Evolutionary conservation across 53 echinoderm and acorn worm species (phyloP).

Genomic region (Echinarachnius parma): DNA sequence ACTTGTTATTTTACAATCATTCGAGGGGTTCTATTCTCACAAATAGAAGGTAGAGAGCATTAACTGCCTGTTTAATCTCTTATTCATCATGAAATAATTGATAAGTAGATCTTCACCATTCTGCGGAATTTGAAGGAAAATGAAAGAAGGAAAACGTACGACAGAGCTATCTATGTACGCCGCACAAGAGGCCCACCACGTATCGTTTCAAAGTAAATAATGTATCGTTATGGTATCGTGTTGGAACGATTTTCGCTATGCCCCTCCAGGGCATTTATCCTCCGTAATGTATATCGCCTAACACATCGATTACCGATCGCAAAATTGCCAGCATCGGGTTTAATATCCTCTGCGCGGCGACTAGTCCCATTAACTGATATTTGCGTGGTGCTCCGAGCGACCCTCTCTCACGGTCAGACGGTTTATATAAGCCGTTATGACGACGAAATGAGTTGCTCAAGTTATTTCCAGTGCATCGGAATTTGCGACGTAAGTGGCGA

Average conservation of each 20-base stretch:
- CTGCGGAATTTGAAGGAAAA: slow-evolving; percentile 6
- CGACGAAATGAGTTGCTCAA: not conserved
- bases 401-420: not conserved
- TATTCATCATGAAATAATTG: too few species aligned
- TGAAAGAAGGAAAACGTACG: slow-evolving; percentile 15
- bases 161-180: slow-evolving; percentile 3
- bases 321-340: slow-evolving; percentile 26
- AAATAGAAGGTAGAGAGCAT: too few species aligned
- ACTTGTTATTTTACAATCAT: too few species aligned
- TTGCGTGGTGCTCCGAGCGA: slow-evolving; percentile 21
- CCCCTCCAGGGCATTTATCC: slow-evolving; percentile 50
- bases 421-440: not conserved
- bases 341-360: slow-evolving; percentile 32
- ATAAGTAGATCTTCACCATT: not conserved
- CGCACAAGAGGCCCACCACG: not conserved
- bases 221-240: slow-evolving; percentile 37
- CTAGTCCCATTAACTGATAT: slow-evolving; percentile 32
- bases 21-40: too few species aligned
- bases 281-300: slow-evolving; percentile 38
- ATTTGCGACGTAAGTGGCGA: not conserved
- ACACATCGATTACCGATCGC: slow-evolving; percentile 37
- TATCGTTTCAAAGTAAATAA: slow-evolving; percentile 19
- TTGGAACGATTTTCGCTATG: slow-evolving; percentile 41
- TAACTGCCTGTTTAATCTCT: too few species aligned
- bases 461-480: not conserved